Evolutionary conservation across 2,888 invertebrate species (phyloP), one percentile per base, ranked within the genome.

Genomic region (Ceriagrion tenellum): DNA sequence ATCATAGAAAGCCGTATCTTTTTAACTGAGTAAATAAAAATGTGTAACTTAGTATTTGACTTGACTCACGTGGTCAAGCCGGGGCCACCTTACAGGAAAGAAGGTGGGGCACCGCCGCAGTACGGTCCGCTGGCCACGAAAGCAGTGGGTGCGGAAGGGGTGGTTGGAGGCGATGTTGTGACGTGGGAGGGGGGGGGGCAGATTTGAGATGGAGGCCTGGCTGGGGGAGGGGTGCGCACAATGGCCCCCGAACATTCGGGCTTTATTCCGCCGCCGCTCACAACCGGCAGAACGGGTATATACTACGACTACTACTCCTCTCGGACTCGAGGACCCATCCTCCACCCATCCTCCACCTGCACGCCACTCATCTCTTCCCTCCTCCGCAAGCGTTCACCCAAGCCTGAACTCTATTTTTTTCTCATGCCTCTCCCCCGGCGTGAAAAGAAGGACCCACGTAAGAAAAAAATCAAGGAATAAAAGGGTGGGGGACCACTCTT

Each of bases 261-360:
- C 40, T 18, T 16, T 26, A 88, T 30, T 35, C 88, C 59, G 12
- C 40, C 40, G 20, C 40, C 26, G 35, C 20, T 16, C 88, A 88
- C 88, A 88, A 88, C 88, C 88, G 40, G 88, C 88, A 88, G 40
- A 20, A 88, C 88, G 88, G 55, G 88, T 47, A 47, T 88, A n/a
- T n/a, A n/a, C n/a, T n/a, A 23, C 88, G 20, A 23, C 35, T 30
- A 23, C 88, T 35, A 23, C 88, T 55, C 20, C 47, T 47, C 47
- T 88, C 20, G 47, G 47, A 47, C 88, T 47, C 26, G 23, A 47
- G 40, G 47, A 35, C 35, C 88, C 88, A 40, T 20, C 55, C 20
- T 13, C 88, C 40, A 35, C 3, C 23, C 47, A 23, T 88, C 23
- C 69, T n/a, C n/a, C 69, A 69, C 69, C 69, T 69, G 69, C 69